Percentiles rank a stretch among this genome's conserved stretches.
Conservation (phyloP, 2,797 vertebrate genomes). For the Sarcophilus harrisii region DNA sequence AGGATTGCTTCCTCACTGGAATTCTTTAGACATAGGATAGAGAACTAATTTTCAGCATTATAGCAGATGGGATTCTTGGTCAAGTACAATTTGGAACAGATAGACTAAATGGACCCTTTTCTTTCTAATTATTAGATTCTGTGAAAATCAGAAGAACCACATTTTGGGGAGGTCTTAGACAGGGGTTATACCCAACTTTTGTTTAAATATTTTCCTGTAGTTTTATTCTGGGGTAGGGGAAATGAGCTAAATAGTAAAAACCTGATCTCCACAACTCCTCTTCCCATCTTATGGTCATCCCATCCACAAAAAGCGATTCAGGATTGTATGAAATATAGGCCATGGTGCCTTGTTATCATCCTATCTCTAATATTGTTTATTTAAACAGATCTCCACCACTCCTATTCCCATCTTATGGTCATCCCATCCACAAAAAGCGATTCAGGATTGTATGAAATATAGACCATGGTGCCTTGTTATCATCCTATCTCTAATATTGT, state of each 20-base stretch:
- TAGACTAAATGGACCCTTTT: not conserved
- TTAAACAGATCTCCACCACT: not conserved
- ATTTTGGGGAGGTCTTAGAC: not conserved
- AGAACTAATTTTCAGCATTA: not conserved
- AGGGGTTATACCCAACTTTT: not conserved
- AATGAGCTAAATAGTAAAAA: not conserved
- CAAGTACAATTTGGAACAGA: not conserved
- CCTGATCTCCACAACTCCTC: not conserved
- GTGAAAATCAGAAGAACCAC: not conserved
- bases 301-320: not conserved
- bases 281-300: not conserved
- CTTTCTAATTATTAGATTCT: not conserved
- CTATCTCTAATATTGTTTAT: not conserved
- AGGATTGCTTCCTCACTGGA: not conserved
- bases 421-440: not conserved
- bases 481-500: not conserved
- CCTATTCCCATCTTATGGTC: not conserved
- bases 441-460: not conserved
- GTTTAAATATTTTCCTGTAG: not conserved
- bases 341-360: not conserved
- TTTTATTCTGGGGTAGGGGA: not conserved
- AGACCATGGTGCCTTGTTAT: not conserved
- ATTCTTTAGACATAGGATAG: not conserved
- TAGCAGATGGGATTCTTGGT: not conserved
- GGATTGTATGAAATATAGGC: not conserved